Evolutionary conservation across 1,140 invertebrate species (phyloP).

Genomic region (Acyrthosiphon pisum): DNA sequence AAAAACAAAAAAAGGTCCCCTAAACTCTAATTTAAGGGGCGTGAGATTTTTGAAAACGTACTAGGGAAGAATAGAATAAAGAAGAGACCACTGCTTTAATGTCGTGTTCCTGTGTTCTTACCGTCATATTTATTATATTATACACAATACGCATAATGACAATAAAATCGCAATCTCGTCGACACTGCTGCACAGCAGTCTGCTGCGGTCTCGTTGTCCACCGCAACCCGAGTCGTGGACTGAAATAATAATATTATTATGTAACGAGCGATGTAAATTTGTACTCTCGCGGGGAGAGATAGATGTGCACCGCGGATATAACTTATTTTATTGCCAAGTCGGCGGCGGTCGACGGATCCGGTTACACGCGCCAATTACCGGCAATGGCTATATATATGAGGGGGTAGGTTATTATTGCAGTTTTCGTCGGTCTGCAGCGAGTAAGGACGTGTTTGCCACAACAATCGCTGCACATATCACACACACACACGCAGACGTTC

Average conservation of each 20-base stretch:
- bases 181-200: too few species aligned
- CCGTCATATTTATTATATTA: background rate
- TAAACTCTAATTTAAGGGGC: too few species aligned
- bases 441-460: background rate
- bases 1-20: too few species aligned
- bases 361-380: conserved; percentile 41
- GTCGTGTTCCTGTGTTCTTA: background rate
- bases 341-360: background rate
- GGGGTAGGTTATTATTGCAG: background rate
- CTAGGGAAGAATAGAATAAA: too few species aligned
- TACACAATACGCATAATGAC: background rate
- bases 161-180: too few species aligned
- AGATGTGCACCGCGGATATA: background rate
- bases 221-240: background rate
- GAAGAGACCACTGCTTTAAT: background rate
- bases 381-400: background rate
- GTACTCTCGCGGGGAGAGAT: background rate
- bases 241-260: background rate
- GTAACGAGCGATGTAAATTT: background rate
- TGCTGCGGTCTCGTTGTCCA: background rate
- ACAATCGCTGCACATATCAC: background rate
- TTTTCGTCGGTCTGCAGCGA: background rate
- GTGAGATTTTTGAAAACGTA: too few species aligned
- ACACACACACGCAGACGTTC: background rate
- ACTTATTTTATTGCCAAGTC: conserved; percentile 42